Base-by-base conservation (phyloP, 1,140 invertebrate genomes). In the Polypedilum vanderplanki region DNA sequence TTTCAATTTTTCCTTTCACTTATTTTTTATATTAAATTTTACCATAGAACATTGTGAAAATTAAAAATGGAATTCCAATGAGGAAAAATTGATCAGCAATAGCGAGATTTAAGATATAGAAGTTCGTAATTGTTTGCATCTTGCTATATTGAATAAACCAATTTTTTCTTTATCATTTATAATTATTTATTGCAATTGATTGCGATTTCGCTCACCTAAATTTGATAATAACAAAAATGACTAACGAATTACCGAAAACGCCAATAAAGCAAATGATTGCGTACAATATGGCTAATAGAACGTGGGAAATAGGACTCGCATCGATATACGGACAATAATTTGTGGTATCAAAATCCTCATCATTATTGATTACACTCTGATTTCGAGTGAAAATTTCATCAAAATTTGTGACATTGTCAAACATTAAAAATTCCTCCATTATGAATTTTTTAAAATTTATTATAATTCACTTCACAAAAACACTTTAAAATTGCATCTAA, bases 1-100 rank as follows among this genome's bases (percentile, higher is more conserved):
- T 33, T 33, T 33, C 5, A 33, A 33, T 33, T 33, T 33, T 33
- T 33, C 2, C 2, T 33, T 33, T 33, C 24, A 33, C 5, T 33
- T 3, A 33, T 3, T 57, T 57, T 15, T 15, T 57, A 57, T n/a
- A 57, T 57, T 70, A 12, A 70, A 20, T 17, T n/a, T 70, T 22
- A 70, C 65, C 65, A 70, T 20, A 70, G 10, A 70, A 22, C 65
- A 70, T 70, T 22, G 65, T 70, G 8, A 70, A 20, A 20, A 70
- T 70, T 9, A 70, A 12, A 18, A 70, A 70, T 0, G 65, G 65
- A 20, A 70, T 22, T 8, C 65, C 65, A 7, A 70, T 70, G 1
- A 70, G 65, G 10, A 70, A 70, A 9, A 3, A 20, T 70, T 70
- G 17, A 70, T 70, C 65, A 9, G 65, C 65, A 18, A 70, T 18